Conservation (phyloP, 2,113 vertebrate species). For the Apteryx mantelli region DNA sequence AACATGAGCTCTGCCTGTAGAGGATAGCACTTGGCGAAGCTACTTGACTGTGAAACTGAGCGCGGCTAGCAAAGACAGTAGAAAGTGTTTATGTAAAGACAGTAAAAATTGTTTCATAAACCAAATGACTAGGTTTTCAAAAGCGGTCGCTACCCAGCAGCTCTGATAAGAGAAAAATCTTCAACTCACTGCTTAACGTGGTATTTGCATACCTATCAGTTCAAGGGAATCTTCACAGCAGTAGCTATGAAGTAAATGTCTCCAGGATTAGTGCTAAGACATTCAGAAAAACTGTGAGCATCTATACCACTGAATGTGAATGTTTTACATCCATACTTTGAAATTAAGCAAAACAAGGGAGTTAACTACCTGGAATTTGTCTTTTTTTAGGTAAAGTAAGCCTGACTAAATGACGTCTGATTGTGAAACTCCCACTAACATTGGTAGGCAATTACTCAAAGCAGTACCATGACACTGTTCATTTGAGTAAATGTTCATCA, state of each 20-base stretch:
- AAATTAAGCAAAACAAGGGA: background rate
- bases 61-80: background rate
- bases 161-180: background rate
- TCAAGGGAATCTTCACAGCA: background rate
- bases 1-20: background rate
- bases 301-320: background rate
- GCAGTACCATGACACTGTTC: background rate
- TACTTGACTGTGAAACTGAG: background rate
- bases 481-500: background rate
- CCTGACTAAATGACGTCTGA: background rate
- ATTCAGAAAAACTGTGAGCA: background rate
- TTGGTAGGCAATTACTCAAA: background rate
- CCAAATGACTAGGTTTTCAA: background rate
- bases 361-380: background rate
- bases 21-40: background rate
- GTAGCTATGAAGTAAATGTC: background rate
- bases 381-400: conserved; percentile 4
- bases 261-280: background rate
- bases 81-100: background rate
- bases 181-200: background rate
- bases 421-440: background rate
- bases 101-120: background rate
- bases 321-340: background rate
- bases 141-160: background rate
- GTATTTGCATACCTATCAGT: background rate